Evolutionary conservation across 2,113 vertebrate species (phyloP).

Genomic region (Ivindomyrus marchei): DNA sequence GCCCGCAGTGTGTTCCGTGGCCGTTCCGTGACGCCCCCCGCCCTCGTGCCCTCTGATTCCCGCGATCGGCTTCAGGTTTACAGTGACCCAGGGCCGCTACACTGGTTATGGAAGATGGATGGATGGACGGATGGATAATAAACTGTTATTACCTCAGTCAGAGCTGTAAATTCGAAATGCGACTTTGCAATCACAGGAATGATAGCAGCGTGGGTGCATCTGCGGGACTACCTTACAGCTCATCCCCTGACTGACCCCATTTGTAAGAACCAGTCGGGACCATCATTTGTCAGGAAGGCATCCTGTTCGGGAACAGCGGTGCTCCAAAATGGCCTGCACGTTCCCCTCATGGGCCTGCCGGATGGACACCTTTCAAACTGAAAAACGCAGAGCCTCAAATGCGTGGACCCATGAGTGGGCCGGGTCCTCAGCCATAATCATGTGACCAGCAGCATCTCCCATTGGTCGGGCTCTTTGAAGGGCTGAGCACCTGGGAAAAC

Average conservation of each 20-base stretch:
- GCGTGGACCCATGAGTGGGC: not conserved
- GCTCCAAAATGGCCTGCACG: not conserved
- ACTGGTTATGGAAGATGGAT: not conserved
- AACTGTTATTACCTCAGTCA: not conserved
- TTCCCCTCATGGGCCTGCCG: not conserved
- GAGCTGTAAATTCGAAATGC: not conserved
- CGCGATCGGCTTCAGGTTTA: not conserved
- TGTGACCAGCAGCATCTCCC: not conserved
- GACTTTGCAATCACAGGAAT: not conserved
- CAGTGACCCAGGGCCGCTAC: not conserved
- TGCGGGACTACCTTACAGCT: not conserved
- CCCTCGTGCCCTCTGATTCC: not conserved
- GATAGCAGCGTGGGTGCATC: not conserved
- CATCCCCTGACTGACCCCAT: not conserved
- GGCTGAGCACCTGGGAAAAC: not conserved
- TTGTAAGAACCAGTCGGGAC: not conserved
- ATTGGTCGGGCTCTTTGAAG: not conserved
- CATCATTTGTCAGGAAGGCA: not conserved
- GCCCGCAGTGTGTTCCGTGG: not conserved
- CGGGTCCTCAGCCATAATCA: not conserved
- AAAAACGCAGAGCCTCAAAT: not conserved
- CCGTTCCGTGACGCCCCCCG: not conserved
- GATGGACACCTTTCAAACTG: not conserved
- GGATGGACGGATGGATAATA: not conserved
- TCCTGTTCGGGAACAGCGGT: not conserved